Evolutionary conservation across 2,888 invertebrate genomes (phyloP).

Genomic region (Tetanocera ferruginea): DNA sequence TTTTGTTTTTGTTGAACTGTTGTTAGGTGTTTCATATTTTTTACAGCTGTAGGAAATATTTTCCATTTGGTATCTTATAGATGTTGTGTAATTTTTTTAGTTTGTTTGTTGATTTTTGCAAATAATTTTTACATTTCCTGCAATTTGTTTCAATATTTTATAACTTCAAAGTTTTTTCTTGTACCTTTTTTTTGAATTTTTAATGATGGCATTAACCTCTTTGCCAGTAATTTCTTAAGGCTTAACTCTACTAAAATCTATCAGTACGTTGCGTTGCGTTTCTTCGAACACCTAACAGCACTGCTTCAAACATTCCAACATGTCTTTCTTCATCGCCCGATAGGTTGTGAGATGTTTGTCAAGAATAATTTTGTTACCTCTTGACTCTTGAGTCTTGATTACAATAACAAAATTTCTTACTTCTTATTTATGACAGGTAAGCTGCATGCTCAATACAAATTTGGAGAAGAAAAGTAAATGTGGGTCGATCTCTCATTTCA

Average conservation of each 20-base stretch:
- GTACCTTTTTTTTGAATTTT: neutral
- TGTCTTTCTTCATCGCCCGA: slow-evolving; percentile 1
- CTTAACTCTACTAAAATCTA: neutral
- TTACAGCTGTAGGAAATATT: neutral
- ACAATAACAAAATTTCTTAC: too few species aligned
- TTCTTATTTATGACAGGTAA: too few species aligned
- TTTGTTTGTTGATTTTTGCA: neutral
- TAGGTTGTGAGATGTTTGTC: neutral
- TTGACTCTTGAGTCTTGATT: slow-evolving; percentile 10
- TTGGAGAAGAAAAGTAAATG: too few species aligned
- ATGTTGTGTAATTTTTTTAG: neutral
- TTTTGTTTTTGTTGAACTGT: neutral
- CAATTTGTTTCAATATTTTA: neutral
- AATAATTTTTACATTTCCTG: neutral
- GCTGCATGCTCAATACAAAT: too few species aligned
- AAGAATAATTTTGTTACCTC: neutral
- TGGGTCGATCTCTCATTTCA: too few species aligned
- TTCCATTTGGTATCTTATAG: neutral
- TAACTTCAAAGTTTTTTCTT: neutral
- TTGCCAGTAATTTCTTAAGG: neutral
- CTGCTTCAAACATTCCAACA: slow-evolving; percentile 27
- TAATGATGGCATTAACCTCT: slow-evolving; percentile 40
- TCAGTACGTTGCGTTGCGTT: slow-evolving; percentile 1
- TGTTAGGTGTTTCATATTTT: neutral
- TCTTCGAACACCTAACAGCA: neutral